A percentile compares a stretch with the other conserved stretches of the same genome.
Evolutionary conservation across 2,888 invertebrate species (phyloP).

Genomic region (Plebejus melissa): DNA sequence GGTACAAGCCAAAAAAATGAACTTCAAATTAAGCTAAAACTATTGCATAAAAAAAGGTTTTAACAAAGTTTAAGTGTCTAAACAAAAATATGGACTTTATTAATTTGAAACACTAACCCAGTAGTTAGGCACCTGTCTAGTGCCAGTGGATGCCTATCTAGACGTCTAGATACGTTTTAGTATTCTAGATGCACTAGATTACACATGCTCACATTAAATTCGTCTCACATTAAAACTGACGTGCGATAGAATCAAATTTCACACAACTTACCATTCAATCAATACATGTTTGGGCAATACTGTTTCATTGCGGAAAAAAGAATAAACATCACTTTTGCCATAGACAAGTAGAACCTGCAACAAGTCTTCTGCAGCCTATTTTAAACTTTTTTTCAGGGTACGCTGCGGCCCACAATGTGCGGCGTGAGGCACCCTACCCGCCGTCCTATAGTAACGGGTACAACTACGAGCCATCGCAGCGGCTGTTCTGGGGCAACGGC

Average conservation of each 20-base stretch:
- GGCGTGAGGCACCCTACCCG: conserved; percentile 60
- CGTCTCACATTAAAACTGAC: conserved; percentile 8
- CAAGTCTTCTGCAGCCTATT: not conserved
- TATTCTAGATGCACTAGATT: conserved; percentile 7
- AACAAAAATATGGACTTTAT: not conserved
- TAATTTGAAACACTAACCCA: not conserved
- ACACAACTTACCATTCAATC: conserved; percentile 4
- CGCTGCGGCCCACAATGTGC: conserved; percentile 58
- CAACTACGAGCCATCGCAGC: conserved; percentile 56
- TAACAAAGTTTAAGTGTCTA: no score
- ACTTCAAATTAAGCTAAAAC: not conserved
- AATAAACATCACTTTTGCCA: not conserved
- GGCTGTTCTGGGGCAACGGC: conserved; percentile 63
- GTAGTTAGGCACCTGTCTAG: not conserved
- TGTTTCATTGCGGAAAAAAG: not conserved
- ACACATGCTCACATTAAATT: not conserved
- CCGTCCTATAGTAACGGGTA: conserved; percentile 36
- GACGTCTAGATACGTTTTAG: not conserved
- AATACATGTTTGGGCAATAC: not conserved
- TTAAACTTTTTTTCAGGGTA: conserved; percentile 49
- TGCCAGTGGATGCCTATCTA: not conserved
- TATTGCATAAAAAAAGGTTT: no score
- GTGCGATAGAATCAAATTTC: not conserved
- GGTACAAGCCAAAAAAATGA: not conserved
- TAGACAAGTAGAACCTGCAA: not conserved